These are phyloP conservation scores for Clostera curtula DNA, from an alignment of 2,888 invertebrate genomes.

Conservation along the genomic window DNA sequence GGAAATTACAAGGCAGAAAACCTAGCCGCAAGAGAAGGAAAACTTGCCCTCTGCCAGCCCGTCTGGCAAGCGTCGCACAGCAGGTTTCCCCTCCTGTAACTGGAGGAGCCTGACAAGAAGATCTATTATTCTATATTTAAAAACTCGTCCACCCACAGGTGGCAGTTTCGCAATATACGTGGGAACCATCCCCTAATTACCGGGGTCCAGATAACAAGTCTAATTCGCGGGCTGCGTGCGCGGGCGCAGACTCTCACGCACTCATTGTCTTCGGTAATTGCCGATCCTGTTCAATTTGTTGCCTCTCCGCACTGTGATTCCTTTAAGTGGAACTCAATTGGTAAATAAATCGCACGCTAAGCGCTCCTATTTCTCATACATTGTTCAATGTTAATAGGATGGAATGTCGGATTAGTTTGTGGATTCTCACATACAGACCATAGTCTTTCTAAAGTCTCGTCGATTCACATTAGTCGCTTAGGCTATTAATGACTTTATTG, in stretches of 20 bases:
- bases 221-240: conserved; percentile 71
- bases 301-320: conserved; percentile 68
- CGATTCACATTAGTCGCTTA: no score
- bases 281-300: conserved; percentile 73
- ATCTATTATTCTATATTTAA: no score
- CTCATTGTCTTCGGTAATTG: conserved; percentile 74
- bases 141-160: conserved; percentile 42
- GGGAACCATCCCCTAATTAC: conserved; percentile 70
- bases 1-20: no score
- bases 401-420: conserved; percentile 21
- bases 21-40: no score
- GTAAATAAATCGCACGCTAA: conserved; percentile 60
- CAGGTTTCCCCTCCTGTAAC: no score
- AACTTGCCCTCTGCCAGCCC: no score
- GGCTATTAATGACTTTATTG: no score
- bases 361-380: conserved; percentile 30
- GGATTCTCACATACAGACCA: no score
- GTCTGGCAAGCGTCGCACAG: no score
- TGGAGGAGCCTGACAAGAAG: no score
- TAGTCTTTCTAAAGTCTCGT: no score
- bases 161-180: conserved; percentile 42
- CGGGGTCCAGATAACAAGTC: conserved; percentile 62
- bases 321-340: conserved; percentile 71
- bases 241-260: conserved; percentile 67
- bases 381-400: conserved; percentile 29